A percentile compares a stretch with the other conserved stretches of the same genome.
phyloP scores from a whole-genome alignment of 2,888 invertebrate genomes.

The Pyrrhia umbra region DNA sequence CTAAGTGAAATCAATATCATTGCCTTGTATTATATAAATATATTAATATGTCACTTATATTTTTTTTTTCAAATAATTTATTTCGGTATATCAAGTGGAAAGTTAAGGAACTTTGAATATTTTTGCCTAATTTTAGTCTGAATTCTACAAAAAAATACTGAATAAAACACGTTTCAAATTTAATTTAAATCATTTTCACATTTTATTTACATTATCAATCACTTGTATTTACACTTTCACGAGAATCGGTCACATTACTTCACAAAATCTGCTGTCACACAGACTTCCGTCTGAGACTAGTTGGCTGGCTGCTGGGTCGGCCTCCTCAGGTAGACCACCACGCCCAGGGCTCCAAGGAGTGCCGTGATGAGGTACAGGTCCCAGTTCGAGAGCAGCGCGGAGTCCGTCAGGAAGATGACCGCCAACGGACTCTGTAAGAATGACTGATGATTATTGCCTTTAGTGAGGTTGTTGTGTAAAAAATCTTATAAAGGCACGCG shows the following conservation, averaged over 20 bases:
- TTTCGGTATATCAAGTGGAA: too few relatives aligned
- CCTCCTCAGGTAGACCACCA: slow-evolving; percentile 95
- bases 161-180: slow-evolving; percentile 28
- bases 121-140: too few relatives aligned
- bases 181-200: slow-evolving; percentile 39
- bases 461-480: slow-evolving; percentile 30
- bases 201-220: slow-evolving; percentile 52
- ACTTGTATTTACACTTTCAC: slow-evolving; percentile 48
- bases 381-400: slow-evolving; percentile 96
- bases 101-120: too few relatives aligned
- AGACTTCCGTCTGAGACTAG: slow-evolving; percentile 8
- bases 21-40: too few relatives aligned
- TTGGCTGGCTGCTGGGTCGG: slow-evolving; percentile 76
- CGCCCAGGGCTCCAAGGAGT: slow-evolving; percentile 94
- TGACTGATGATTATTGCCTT: slow-evolving; percentile 69
- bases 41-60: too few relatives aligned
- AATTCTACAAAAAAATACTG: slow-evolving; percentile 10
- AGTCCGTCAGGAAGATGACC: slow-evolving; percentile 91
- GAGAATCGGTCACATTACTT: slow-evolving; percentile 31
- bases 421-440: slow-evolving; percentile 91
- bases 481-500: too few relatives aligned
- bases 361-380: slow-evolving; percentile 97
- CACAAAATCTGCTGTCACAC: slow-evolving; percentile 20
- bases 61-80: too few relatives aligned
- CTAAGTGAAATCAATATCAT: too few relatives aligned